These are phyloP conservation scores for Ivindomyrus marchei DNA, from an alignment of 2,113 vertebrate species.

Conservation along the genomic window DNA sequence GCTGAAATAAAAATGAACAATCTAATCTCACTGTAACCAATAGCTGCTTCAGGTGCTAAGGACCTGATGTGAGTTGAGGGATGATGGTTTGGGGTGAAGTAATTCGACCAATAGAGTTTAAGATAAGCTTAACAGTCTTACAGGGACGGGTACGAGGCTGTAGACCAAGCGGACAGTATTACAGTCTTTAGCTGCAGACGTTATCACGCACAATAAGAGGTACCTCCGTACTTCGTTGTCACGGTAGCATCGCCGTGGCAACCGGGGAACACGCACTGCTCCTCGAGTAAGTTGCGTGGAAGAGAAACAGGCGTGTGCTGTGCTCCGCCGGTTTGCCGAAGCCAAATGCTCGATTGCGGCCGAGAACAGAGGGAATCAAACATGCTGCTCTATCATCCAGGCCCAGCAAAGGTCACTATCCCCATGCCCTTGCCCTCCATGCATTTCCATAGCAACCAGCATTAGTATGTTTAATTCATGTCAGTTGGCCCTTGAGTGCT, in stretches of 20 bases:
- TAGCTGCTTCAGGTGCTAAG: not conserved
- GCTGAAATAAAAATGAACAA: not conserved
- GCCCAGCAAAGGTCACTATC: conserved; percentile 28
- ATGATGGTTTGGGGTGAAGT: not conserved
- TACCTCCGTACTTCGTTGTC: not conserved
- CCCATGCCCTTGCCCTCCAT: conserved; percentile 6
- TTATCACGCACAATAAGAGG: not conserved
- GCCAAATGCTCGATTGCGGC: not conserved
- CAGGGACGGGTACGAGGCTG: not conserved
- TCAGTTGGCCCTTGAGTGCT: not conserved
- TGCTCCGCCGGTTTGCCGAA: not conserved
- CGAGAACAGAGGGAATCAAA: not conserved
- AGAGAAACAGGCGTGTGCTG: not conserved
- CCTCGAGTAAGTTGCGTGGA: not conserved
- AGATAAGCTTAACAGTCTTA: not conserved
- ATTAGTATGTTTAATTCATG: conserved; percentile 24
- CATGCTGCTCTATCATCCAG: conserved; percentile 6
- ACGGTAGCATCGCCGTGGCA: not conserved
- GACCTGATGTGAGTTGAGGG: no score
- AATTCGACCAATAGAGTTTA: not conserved
- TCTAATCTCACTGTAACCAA: not conserved
- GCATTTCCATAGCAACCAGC: conserved; percentile 33
- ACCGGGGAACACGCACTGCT: not conserved
- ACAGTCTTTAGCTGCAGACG: not conserved
- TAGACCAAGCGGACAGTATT: not conserved